Base-by-base conservation (phyloP, 1,140 invertebrate genomes). In the Neodiprion pinetum region DNA sequence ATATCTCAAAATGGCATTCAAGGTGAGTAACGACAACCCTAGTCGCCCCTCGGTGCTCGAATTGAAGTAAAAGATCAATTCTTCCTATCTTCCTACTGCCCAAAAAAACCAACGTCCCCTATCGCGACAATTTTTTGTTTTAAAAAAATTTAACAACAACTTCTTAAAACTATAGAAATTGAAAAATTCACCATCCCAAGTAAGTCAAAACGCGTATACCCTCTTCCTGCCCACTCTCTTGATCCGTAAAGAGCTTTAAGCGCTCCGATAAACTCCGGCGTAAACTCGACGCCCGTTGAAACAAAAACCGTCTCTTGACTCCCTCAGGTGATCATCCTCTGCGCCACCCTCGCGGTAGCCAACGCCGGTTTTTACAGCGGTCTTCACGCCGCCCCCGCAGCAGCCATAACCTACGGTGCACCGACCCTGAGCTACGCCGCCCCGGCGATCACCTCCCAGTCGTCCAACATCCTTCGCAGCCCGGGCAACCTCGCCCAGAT, bases 401-500 rank as follows among this genome's bases (percentile, higher is more conserved):
- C 70, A 71, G 70, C 48, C 3, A 12, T 48, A 11, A 71, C n/a
- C 48, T 71, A 71, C 70, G 70, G 70, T 10, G 23, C 48, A 75
- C 48, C 77, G 53, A 12, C 71, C 74, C 14, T 17, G 50, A 14
- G 74, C 67, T 73, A 61, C 68, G 66, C 70, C 61, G 67, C 70
- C 65, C 73, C 76, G 21, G 90, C 92, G 0, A 82, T 92, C 49
- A 90, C 91, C 28, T 88, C 90, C 0, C 91, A 92, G 73, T 90
- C 90, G 7, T 89, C 90, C 67, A 93, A 94, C 82, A 92, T 91
- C 65, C 82, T 91, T 23, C 86, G 92, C 40, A 91, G 90, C 75
- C 89, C 88, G 0, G 93, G 91, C 71, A 93, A 93, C 82, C 83
- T 93, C 23, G 91, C 91, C 21, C 87, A 92, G 83, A 88, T 93